A percentile compares a stretch with the other conserved stretches of the same genome.
Evolutionary conservation across 2,113 vertebrate genomes (phyloP).

Genomic region (Ornithorhynchus anatinus): DNA sequence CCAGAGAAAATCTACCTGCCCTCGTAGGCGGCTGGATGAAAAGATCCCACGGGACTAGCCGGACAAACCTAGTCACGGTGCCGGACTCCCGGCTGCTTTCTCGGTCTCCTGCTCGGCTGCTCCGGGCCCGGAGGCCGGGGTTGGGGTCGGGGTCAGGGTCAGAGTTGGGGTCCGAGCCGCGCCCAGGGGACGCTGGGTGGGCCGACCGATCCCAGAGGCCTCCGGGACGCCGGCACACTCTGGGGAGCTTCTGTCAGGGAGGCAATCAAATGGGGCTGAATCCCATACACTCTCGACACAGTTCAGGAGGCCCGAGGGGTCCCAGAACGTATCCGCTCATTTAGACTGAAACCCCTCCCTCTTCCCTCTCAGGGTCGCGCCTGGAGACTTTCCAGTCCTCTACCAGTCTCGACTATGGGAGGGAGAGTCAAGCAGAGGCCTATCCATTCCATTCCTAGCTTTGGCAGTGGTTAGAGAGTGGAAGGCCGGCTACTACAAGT

Average conservation of each 20-base stretch:
- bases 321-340: not conserved
- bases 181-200: fast-evolving
- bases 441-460: too few relatives aligned
- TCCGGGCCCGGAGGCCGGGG: not conserved
- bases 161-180: not conserved
- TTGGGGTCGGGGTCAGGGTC: not conserved
- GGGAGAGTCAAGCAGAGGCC: too few relatives aligned
- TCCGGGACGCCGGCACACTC: not conserved
- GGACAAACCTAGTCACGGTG: too few relatives aligned
- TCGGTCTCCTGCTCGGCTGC: too few relatives aligned
- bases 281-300: not conserved
- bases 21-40: too few relatives aligned
- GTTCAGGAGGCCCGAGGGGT: not conserved
- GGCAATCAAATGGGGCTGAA: fast-evolving
- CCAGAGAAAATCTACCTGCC: too few relatives aligned
- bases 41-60: too few relatives aligned
- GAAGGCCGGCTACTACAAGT: too few relatives aligned
- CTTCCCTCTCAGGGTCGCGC: not conserved
- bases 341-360: not conserved
- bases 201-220: fast-evolving
- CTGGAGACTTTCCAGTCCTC: too few relatives aligned
- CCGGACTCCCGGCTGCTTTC: too few relatives aligned
- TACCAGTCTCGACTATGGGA: too few relatives aligned
- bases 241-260: not conserved
- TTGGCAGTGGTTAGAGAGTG: too few relatives aligned